phyloP scores from a whole-genome alignment of 2,888 invertebrate genomes.

The Lasioglossum oenotherae region DNA sequence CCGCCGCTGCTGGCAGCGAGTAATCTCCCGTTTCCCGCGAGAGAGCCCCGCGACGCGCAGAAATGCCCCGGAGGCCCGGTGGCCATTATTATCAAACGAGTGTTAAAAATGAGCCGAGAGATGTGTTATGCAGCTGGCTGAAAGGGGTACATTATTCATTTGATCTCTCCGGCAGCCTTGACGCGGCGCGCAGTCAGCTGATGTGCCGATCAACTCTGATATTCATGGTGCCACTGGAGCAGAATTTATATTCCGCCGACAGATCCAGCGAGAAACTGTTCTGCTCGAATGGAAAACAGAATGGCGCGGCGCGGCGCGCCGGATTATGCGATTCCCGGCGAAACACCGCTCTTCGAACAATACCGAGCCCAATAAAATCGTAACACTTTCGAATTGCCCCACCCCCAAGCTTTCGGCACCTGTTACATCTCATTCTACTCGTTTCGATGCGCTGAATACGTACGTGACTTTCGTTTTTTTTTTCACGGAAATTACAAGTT shows the following conservation, averaged over 20 bases:
- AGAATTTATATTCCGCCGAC: slow-evolving; percentile 44
- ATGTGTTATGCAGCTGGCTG: slow-evolving; percentile 63
- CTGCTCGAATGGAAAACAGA: slow-evolving; percentile 5
- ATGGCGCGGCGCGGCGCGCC: background rate
- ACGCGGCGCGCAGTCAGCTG: slow-evolving; percentile 62
- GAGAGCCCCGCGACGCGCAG: background rate
- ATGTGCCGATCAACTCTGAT: slow-evolving; percentile 58
- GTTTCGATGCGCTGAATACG: background rate
- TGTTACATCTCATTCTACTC: background rate
- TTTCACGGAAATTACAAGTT: too few species aligned
- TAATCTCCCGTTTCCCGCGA: background rate
- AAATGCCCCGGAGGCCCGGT: background rate
- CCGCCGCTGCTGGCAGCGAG: background rate
- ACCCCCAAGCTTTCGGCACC: background rate
- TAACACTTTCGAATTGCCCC: background rate
- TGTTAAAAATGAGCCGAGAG: slow-evolving; percentile 54
- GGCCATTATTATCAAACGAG: slow-evolving; percentile 40
- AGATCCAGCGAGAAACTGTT: slow-evolving; percentile 23
- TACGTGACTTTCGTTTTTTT: too few species aligned
- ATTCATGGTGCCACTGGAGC: slow-evolving; percentile 59
- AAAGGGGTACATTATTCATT: slow-evolving; percentile 65
- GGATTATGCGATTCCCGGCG: background rate
- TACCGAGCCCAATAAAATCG: background rate
- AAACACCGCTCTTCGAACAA: background rate
- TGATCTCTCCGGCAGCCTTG: slow-evolving; percentile 64